Evolutionary conservation across 1,140 invertebrate genomes (phyloP), one percentile per base, ranked within the genome.

Genomic region (Megalonaias nervosa): DNA sequence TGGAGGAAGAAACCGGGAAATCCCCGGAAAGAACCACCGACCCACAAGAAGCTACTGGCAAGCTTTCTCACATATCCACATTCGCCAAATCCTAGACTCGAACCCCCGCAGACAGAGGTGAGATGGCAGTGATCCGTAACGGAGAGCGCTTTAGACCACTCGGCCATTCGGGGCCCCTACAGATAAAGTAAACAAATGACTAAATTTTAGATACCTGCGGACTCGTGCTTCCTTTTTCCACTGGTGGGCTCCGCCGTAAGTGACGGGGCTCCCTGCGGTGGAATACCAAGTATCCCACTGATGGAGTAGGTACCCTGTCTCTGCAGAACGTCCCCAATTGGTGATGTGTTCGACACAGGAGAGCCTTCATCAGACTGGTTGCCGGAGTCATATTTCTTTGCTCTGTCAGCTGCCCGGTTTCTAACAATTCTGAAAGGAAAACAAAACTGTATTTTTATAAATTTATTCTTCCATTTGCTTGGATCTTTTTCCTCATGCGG

Each of bases 321-420:
- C 38, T 48, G 38, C 38, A 48, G 38, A 48, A 48, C 38, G 6
- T 48, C 38, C 48, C 76, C 76, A 61, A 74, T 78, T 3, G 76
- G 76, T 2, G 70, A 73, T 9, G 71, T 71, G 56, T 78, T 71
- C 16, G 76, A 71, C 38, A 48, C 38, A 14, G 70, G 73, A 13
- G 56, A 64, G 17, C 60, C 70, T 31, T 78, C 76, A 23, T 23
- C 74, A 26, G 76, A 78, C n/a, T 67, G 59, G 19, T 71, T 67
- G n/a, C 74, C 76, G n/a, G 67, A 68, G 1, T 58, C 58, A 55
- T 73, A 57, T 67, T 26, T 48, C 21, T 71, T 64, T 14, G 81
- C 81, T 74, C 76, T 82, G n/a, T 86, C 85, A 21, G 85, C 82
- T n/a, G 84, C 84, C 62, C 81, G 77, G 69, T 86, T 86, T 59